phyloP scores from a whole-genome alignment of 2,113 vertebrate genomes.

The Eonycteris spelaea region DNA sequence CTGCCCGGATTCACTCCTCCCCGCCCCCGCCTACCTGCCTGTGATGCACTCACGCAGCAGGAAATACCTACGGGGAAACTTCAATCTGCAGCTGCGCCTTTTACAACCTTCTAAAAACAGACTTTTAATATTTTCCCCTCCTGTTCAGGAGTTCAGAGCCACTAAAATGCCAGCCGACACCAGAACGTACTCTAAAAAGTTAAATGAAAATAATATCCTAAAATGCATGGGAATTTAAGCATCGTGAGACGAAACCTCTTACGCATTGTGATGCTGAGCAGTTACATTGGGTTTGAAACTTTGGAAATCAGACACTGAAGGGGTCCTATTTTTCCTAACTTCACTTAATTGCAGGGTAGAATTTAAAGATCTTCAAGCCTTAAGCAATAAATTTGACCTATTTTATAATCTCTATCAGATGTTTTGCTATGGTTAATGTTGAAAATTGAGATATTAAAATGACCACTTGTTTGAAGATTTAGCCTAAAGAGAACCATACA shows the following conservation, averaged over 20 bases:
- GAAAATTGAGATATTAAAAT: background rate
- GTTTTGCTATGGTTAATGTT: background rate
- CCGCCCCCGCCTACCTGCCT: background rate
- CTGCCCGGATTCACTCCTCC: background rate
- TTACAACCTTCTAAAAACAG: background rate
- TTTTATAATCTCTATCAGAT: conserved; percentile 23
- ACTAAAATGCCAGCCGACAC: background rate
- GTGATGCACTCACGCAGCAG: background rate
- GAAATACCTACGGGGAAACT: background rate
- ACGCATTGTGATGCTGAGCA: background rate
- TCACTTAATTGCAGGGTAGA: background rate
- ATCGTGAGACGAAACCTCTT: background rate
- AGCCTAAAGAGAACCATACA: background rate
- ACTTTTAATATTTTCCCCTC: background rate
- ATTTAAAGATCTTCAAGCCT: background rate
- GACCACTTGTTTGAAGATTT: background rate
- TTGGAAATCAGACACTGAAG: background rate
- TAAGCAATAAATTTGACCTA: conserved; percentile 40
- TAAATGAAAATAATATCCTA: background rate
- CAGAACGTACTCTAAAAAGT: background rate
- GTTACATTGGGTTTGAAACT: background rate
- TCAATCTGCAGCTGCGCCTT: background rate
- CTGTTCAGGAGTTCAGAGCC: background rate
- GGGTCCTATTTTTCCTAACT: background rate
- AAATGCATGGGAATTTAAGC: background rate